phyloP scores from a whole-genome alignment of 2,113 vertebrate species.

The Hippocampus abdominalis region DNA sequence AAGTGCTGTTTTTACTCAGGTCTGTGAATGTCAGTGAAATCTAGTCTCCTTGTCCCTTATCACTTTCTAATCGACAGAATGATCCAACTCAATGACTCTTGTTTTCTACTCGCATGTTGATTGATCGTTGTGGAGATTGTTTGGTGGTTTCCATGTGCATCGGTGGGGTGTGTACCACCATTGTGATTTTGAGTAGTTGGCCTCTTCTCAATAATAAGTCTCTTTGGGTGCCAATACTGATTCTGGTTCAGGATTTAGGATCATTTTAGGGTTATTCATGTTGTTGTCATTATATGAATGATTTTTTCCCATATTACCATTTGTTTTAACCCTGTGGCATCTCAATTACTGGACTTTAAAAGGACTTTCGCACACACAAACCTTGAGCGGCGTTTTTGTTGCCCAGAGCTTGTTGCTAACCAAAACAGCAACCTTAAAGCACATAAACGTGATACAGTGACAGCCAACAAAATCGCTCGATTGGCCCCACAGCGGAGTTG shows the following conservation, averaged over 20 bases:
- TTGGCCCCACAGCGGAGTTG: background rate
- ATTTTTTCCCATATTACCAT: slow-evolving; percentile 2
- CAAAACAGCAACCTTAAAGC: no score
- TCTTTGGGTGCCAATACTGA: background rate
- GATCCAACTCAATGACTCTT: slow-evolving; percentile 30
- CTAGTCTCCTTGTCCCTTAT: slow-evolving; percentile 31
- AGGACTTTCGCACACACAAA: background rate
- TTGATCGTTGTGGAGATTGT: slow-evolving; percentile 27
- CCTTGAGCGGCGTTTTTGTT: no score
- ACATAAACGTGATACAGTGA: no score
- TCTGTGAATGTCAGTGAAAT: slow-evolving; percentile 48
- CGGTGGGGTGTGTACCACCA: slow-evolving; percentile 21
- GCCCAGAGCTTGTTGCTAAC: no score
- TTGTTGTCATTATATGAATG: slow-evolving; percentile 18
- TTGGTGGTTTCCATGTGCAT: slow-evolving; percentile 31
- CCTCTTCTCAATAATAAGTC: slow-evolving; percentile 12
- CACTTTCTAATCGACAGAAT: slow-evolving; percentile 20
- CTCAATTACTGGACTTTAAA: background rate
- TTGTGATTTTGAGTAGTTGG: slow-evolving; percentile 21
- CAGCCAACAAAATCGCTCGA: no score
- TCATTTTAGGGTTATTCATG: slow-evolving; percentile 18
- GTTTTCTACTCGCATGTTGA: slow-evolving; percentile 28
- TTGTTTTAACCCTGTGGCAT: slow-evolving; percentile 46
- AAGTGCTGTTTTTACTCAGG: slow-evolving; percentile 61
- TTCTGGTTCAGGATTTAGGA: slow-evolving; percentile 16